Evolutionary conservation across 1,140 invertebrate genomes (phyloP).

Genomic region (Aphaenogaster floridana): DNA sequence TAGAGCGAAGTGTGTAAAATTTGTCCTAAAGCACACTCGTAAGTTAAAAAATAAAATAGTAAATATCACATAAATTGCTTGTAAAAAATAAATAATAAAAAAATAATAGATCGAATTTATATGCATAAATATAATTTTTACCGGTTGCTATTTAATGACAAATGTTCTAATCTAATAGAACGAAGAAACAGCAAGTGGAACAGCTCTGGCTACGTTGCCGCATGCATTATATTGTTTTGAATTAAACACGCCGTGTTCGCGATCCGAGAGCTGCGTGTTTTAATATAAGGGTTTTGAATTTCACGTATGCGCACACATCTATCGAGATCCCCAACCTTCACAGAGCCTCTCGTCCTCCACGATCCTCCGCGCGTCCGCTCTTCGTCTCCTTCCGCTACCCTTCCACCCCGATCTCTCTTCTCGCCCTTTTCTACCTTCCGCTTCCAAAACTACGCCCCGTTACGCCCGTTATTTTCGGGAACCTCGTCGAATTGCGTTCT

Average conservation of each 20-base stretch:
- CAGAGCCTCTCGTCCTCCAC: slow-evolving; percentile 10
- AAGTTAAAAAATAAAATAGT: background rate
- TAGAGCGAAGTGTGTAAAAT: background rate
- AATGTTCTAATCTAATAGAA: background rate
- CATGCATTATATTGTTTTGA: slow-evolving; percentile 82
- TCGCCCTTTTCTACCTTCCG: slow-evolving; percentile 52
- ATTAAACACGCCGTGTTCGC: slow-evolving; percentile 76
- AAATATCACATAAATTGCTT: background rate
- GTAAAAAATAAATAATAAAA: background rate
- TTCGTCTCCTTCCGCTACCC: slow-evolving; percentile 14
- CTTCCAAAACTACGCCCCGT: slow-evolving; percentile 77
- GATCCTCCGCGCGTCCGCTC: slow-evolving; percentile 21
- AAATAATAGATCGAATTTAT: background rate
- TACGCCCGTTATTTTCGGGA: slow-evolving; percentile 82
- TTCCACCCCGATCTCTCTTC: slow-evolving; percentile 48
- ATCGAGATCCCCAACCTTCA: slow-evolving; percentile 59
- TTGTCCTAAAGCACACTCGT: background rate
- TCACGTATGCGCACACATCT: slow-evolving; percentile 75
- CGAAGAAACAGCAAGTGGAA: background rate
- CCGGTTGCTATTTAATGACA: background rate
- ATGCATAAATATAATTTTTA: background rate
- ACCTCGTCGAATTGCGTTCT: slow-evolving; percentile 62
- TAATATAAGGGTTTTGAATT: slow-evolving; percentile 83
- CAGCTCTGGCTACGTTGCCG: slow-evolving; percentile 75
- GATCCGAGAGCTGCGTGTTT: slow-evolving; percentile 76